These are phyloP conservation scores for Trididemnum nubilum DNA, from an alignment of 23 tunicate genomes.

Conservation along the genomic window DNA sequence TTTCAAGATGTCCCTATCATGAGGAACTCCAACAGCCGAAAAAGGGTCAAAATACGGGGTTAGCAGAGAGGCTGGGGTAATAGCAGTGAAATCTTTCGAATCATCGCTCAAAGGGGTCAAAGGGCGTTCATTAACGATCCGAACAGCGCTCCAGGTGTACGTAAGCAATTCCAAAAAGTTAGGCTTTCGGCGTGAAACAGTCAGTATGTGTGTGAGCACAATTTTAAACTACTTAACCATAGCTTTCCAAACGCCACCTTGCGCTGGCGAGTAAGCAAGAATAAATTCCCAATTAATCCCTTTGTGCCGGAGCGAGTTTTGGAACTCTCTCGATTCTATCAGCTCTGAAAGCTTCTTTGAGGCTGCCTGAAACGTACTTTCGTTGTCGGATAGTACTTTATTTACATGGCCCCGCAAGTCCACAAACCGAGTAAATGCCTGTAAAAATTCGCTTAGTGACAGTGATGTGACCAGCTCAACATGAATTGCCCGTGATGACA, in stretches of 20 bases:
- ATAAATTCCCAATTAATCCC: constrained; percentile 2
- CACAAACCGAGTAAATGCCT: not conserved
- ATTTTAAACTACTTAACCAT: constrained; percentile 15
- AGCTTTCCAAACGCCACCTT: constrained; percentile 23
- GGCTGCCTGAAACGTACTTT: too few relatives aligned
- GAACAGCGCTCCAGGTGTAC: not conserved
- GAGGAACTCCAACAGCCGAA: not conserved
- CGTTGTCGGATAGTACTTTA: too few relatives aligned
- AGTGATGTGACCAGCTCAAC: too few relatives aligned
- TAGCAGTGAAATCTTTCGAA: constrained; percentile 16
- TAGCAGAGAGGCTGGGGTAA: not conserved
- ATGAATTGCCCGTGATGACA: too few relatives aligned
- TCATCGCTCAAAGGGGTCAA: constrained; percentile 10
- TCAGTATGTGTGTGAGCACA: constrained; percentile 3
- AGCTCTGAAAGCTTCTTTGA: too few relatives aligned
- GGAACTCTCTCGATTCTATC: too few relatives aligned
- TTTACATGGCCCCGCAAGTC: too few relatives aligned
- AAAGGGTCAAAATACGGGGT: not conserved
- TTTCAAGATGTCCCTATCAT: constrained; percentile 1
- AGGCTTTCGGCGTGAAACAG: not conserved
- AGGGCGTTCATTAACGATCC: constrained; percentile 23
- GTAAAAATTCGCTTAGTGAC: too few relatives aligned
- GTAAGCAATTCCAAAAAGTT: constrained; percentile 9
- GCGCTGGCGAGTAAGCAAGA: constrained; percentile 4
- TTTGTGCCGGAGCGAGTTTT: too few relatives aligned